These are phyloP conservation scores for Anolis sagrei DNA, from an alignment of 2,113 vertebrate genomes.

Conservation along the genomic window DNA sequence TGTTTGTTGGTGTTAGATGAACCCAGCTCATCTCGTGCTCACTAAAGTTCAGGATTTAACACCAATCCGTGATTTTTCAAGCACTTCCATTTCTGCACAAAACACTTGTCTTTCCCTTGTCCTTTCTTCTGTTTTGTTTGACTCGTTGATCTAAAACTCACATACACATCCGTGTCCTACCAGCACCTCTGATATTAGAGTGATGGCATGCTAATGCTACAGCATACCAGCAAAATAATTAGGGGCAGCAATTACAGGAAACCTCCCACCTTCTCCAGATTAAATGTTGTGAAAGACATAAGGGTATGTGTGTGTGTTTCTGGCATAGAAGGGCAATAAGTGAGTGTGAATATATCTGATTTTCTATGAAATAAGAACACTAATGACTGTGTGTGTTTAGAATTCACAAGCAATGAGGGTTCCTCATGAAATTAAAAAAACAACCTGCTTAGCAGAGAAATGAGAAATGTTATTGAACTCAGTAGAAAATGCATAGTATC, in stretches of 20 bases:
- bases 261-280: slow-evolving; percentile 43
- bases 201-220: not conserved
- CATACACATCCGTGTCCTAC: not conserved
- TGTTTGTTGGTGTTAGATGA: slow-evolving; percentile 80
- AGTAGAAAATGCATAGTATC: slow-evolving; percentile 8
- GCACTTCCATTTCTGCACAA: slow-evolving; percentile 56
- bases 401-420: slow-evolving; percentile 1
- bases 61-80: slow-evolving; percentile 65
- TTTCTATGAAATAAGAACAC: slow-evolving; percentile 33
- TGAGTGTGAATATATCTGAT: slow-evolving; percentile 11
- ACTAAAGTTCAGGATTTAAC: slow-evolving; percentile 78
- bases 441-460: slow-evolving; percentile 29
- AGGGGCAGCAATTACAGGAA: slow-evolving; percentile 12
- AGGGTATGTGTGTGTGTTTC: not conserved
- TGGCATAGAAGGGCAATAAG: slow-evolving; percentile 13
- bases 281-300: slow-evolving; percentile 27
- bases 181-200: not conserved
- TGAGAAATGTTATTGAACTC: not conserved
- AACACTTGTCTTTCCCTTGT: slow-evolving; percentile 61
- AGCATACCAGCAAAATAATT: slow-evolving; percentile 28
- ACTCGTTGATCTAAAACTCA: slow-evolving; percentile 22
- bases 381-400: slow-evolving; percentile 16
- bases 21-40: slow-evolving; percentile 68
- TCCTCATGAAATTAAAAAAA: slow-evolving; percentile 31
- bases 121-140: slow-evolving; percentile 55